Base-by-base conservation (phyloP, 2,797 vertebrate species). In the Clarias fuscus region DNA sequence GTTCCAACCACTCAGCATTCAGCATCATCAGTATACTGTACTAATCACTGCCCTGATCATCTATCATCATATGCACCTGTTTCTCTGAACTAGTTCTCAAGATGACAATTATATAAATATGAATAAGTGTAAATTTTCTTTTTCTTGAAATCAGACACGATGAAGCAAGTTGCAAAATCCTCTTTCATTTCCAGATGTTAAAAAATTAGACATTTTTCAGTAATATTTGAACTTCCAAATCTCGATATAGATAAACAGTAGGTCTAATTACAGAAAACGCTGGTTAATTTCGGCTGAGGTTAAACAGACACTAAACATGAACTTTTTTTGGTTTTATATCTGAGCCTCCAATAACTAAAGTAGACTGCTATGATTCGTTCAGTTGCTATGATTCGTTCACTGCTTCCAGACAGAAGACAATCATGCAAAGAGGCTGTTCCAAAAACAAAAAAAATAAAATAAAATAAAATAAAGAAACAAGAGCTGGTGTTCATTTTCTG, bases 401-500 rank as follows among this genome's bases (percentile, higher is more conserved):
- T 75, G 24, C 24, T 10, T 53, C 8, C 24, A 17, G n/a, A 53
- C 22, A 86, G 82, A 70, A 48, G n/a, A n/a, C n/a, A n/a, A n/a
- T n/a, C n/a, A n/a, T n/a, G 73, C 73, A 58, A 79, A 56, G 20
- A 68, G 81, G 77, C 88, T 58, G 70, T 27, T 84, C 78, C 43
- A 83, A 2, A 3, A 40, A 40, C 8, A 70, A 33, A 40, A 71
- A 1, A 84, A 82, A 88, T 2, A 93, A 88, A 71, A 5, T 33
- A 84, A 81, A 88, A 93, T 43, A 43, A 43, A 43, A 3, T 14
- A 56, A 56, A 56, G 13, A 56, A 88, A 90, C 83, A 85, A 89
- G 88, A 91, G 87, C 87, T 61, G 91, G 88, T 88, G 91, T 86
- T 81, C 10, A 72, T 73, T 48, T 73, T n/a, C 43, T 11, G 8